Base-by-base conservation (phyloP, 2,113 vertebrate genomes). In the Dasypus novemcinctus region DNA sequence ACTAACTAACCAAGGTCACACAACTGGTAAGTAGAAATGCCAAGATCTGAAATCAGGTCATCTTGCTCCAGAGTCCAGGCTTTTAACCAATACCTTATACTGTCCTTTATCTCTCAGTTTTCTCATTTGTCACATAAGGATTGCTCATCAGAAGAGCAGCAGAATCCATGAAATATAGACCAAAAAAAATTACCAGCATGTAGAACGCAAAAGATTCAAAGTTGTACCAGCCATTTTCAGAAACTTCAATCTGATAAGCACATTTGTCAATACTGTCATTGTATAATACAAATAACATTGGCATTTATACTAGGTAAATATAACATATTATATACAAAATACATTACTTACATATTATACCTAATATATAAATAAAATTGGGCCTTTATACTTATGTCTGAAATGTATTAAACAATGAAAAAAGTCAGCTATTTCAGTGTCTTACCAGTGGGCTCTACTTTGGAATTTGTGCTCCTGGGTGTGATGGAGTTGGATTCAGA, bases 281-380 rank as follows among this genome's bases (percentile, higher is more conserved):
- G 57, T 68, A 79, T 43, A 61, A 79, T 33, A 92, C 21, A 57
- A 84, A 87, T 72, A 71, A n/a, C 12, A 61, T n/a, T n/a, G 83
- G 71, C 4, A 87, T 43, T 69, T 23, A 82, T 31, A 71, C 12
- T 52, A 36, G 27, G 54, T 74, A 88, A 80, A 9, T 63, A 46
- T 46, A 46, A 46, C 9, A 46, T 46, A 46, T 9, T 46, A 46
- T 46, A 46, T 46, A 46, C 9, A 49, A 49, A 7, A 49, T 49
- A 49, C 8, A 49, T 49, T 49, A 49, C 46, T 49, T 49, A 49
- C 11, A 49, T 49, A 49, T 49, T 49, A 49, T 49, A 59, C 27
- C 66, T 95, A 80, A 91, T 36, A 64, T 10, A 64, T 41, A 89
- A 64, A 64, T 83, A 87, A 89, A 89, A 86, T 18, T 69, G 41